These are phyloP conservation scores for Microcebus lehilahytsara DNA, from an alignment of 2,113 vertebrate species.

Conservation along the genomic window DNA sequence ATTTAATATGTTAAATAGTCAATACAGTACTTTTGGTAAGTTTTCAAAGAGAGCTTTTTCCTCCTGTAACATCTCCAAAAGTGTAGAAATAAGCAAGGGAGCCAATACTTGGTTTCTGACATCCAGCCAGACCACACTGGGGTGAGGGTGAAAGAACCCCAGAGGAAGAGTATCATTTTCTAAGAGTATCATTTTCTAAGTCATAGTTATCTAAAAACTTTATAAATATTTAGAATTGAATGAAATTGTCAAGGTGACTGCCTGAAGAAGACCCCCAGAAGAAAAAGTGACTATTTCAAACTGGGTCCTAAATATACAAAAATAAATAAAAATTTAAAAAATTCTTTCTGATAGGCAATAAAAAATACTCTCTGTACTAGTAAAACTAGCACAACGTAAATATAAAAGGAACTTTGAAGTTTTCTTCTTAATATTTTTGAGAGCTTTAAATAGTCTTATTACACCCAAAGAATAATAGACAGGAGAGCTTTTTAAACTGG, in stretches of 20 bases:
- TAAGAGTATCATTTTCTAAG: slow-evolving; percentile 7
- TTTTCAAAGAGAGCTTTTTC: not conserved
- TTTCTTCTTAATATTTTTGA: not conserved
- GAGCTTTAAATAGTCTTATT: not conserved
- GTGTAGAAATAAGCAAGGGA: not conserved
- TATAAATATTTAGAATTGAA: not conserved
- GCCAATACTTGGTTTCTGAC: not conserved
- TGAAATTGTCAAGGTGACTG: not conserved
- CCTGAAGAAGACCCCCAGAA: not conserved
- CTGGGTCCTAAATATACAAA: not conserved
- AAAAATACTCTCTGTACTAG: not conserved
- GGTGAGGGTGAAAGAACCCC: not conserved
- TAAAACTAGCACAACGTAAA: not conserved
- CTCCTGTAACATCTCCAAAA: not conserved
- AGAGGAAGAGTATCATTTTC: not conserved
- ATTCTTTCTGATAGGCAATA: not conserved
- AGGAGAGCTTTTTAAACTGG: not conserved
- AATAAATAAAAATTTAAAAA: not conserved
- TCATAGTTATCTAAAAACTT: not conserved
- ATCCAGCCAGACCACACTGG: not conserved
- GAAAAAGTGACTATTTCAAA: not conserved
- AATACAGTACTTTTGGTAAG: not conserved
- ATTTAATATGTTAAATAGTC: not conserved
- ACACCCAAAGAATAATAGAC: not conserved
- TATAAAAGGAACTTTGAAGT: not conserved